Base-by-base conservation (phyloP, 23 tunicate species). In the Phallusia fumigata region DNA sequence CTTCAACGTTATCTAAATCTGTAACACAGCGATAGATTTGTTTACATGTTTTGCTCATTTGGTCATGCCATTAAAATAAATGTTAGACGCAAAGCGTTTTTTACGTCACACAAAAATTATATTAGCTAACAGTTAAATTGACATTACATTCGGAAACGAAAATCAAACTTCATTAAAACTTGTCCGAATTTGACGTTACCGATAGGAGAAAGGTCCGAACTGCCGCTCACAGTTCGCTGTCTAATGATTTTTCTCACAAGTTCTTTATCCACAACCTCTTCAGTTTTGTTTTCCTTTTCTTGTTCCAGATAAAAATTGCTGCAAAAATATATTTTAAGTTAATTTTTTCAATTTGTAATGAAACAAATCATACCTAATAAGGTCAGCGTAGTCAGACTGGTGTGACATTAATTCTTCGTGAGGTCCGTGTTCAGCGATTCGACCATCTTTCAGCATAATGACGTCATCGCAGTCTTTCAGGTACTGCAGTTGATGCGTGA, bases 391-490 rank as follows among this genome's bases (percentile, higher is more conserved):
- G 35, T 82, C 86, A 49, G 65, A 21, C 16, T 77, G 76, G 26
- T 77, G 76, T 58, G 79, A 81, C 90, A 93, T 85, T 32, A 96
- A 35, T 33, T 96, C 87, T 33, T 91, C 93, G 79, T 96, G 96
- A 18, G 82, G 72, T 76, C 99, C 99, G 13, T 79, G 77, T 64
- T 91, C 93, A 47, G 82, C 88, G 53, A 96, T 85, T 77, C 86
- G 76, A 31, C 99, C 99, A 19, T 92, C 86, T 74, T 84, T 88
- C 69, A 96, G 26, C 65, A 96, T 33, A 52, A 91, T 64, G 40
- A 96, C 93, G 36, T 89, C 89, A 81, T 96, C 99, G 53, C 99
- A 96, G 77, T 88, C 92, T 86, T 93, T 93, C 78, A 96, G 79
- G 73, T 92, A 96, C 49, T 96, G 99, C 49, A 88, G 76, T 80